A percentile compares a stretch with the other conserved stretches of the same genome.
phyloP scores from a whole-genome alignment of 2,888 invertebrate genomes.

The Leucophora obtusa region DNA sequence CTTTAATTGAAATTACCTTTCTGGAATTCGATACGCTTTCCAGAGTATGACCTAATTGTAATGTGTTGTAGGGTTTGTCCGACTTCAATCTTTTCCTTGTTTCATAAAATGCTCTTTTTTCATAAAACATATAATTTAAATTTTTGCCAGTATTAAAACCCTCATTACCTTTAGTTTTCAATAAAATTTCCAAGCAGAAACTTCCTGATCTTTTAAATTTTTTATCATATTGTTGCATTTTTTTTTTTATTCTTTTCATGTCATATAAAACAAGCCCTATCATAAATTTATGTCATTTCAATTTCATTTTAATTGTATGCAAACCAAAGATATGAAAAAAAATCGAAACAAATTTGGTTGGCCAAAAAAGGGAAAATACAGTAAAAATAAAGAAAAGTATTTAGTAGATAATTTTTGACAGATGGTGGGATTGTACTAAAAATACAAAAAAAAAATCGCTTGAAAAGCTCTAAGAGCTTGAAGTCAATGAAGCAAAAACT shows the following conservation, averaged over 20 bases:
- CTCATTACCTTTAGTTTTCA: slow-evolving; percentile 13
- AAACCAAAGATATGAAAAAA: slow-evolving; percentile 26
- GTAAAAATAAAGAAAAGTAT: slow-evolving; percentile 50
- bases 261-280: slow-evolving; percentile 52
- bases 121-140: no score
- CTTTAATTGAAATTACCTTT: no score
- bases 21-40: no score
- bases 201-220: no score
- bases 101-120: no score
- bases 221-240: background rate
- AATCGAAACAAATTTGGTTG: background rate
- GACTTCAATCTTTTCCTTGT: no score
- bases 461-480: background rate
- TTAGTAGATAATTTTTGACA: slow-evolving; percentile 57
- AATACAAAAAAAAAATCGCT: background rate
- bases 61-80: no score
- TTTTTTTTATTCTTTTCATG: slow-evolving; percentile 43
- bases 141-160: no score
- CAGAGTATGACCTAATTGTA: no score
- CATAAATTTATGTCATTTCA: slow-evolving; percentile 61
- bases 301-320: slow-evolving; percentile 56
- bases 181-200: background rate
- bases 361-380: slow-evolving; percentile 43
- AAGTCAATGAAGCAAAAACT: background rate
- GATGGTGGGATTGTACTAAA: slow-evolving; percentile 54